Evolutionary conservation across 2,888 invertebrate genomes (phyloP), one percentile per base, ranked within the genome.

Genomic region (Marasmarcha lunaedactyla): DNA sequence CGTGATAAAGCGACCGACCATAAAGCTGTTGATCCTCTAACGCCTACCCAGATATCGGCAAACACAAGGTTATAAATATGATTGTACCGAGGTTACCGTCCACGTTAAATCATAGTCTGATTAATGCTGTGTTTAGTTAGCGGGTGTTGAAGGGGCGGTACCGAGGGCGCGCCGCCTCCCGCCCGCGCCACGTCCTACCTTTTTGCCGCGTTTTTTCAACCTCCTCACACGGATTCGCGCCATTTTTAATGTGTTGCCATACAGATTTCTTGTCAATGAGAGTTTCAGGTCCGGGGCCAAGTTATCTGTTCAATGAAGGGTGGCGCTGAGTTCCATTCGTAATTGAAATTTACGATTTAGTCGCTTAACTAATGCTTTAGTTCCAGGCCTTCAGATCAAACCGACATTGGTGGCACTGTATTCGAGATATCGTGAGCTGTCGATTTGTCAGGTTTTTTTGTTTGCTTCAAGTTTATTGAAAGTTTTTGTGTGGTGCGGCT

Each of bases 91-190:
- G 30, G 30, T 11, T 30, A 11, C 30, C 3, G 30, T 11, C n/a
- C n/a, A 7, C 30, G n/a, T 30, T 30, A 20, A 20, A 20, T 20
- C 20, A 20, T 20, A 30, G 30, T 11, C 30, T 30, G 30, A 30
- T 30, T 30, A 30, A 30, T 30, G 30, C 30, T 14, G 34, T 34
- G 13, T 34, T 30, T 14, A 34, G 34, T 34, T 6, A 12, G 34
- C 4, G 40, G 36, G 37, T 33, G 33, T 14, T 48, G 71, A 74
- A 59, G 72, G 74, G 81, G 78, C 77, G 78, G 63, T 55, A 58
- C 77, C 71, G 64, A 73, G 76, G 78, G 78, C 78, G 73, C 71
- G 66, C 72, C 78, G 78, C 77, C 77, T 73, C 67, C 56, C 57
- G 58, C 57, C 62, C 55, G 51, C 61, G 64, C 64, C 59, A 63